Evolutionary conservation across 2,797 vertebrate species (phyloP), one percentile per base, ranked within the genome.

Genomic region (Manis javanica): DNA sequence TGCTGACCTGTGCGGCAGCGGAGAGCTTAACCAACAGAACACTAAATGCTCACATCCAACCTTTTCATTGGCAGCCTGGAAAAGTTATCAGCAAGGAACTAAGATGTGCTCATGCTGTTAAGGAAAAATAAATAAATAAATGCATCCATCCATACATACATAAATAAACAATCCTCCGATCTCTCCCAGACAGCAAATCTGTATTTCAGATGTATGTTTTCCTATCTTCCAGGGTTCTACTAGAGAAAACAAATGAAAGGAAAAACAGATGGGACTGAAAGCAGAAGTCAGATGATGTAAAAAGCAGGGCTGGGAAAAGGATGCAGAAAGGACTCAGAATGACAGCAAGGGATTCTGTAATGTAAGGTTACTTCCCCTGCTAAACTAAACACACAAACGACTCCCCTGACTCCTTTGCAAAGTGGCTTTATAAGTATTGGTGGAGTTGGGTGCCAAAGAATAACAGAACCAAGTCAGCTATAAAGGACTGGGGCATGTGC

Each of bases 231-330:
- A 39, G 34, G 51, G 42, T 49, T 57, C 21, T 39, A n/a, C 3
- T 37, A 26, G 79, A 90, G 64, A 92, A 96, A 93, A 96, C 7
- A 21, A 89, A 37, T 26, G 90, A 77, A 94, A 64, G 51, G 14
- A 74, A 63, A n/a, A 72, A 89, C 46, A 95, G 89, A 96, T 95
- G 94, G 85, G 29, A 79, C n/a, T 57, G 53, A 75, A 94, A 74
- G 23, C 77, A 92, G 63, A 94, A 85, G 15, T 18, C 23, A 57
- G 18, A n/a, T 16, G 19, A 68, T 53, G 49, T 51, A 86, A 9
- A 31, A 59, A 31, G 93, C 57, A 72, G 81, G 24, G 26, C 75
- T 81, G 5, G 7, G 34, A 29, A 26, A 72, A 55, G 72, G 37
- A 24, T 7, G 15, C 31, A 21, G 24, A 49, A 79, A 81, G 15